A percentile compares a stretch with the other conserved stretches of the same genome.
phyloP scores from a whole-genome alignment of 37 sponge, comb jelly and placozoan species.

The Halisarca cf. caerulea region DNA sequence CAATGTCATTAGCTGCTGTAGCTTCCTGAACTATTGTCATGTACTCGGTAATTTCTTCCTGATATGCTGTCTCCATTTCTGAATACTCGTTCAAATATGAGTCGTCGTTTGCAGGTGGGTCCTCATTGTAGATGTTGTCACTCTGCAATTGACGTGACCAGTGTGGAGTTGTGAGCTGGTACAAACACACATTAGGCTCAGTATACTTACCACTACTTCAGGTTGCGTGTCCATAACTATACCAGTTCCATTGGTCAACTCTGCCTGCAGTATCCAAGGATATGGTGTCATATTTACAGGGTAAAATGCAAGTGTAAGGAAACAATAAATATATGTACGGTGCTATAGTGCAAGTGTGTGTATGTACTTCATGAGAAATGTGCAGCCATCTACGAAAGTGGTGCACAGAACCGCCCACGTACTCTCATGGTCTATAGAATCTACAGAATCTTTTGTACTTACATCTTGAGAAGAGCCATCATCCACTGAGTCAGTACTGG shows the following conservation, averaged over 20 bases:
- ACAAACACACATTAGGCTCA: background rate
- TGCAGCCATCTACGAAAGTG: no score
- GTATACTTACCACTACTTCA: background rate
- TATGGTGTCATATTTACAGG: background rate
- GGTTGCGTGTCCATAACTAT: background rate
- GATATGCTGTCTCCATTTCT: constrained; percentile 10
- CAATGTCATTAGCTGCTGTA: constrained; percentile 39
- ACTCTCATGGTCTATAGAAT: no score
- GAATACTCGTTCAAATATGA: constrained; percentile 39
- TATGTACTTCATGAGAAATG: no score
- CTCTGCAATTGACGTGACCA: background rate
- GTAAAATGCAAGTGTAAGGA: background rate
- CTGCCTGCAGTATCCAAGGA: constrained; percentile 2
- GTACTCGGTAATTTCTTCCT: constrained; percentile 22
- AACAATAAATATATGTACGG: no score
- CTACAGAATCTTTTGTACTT: no score
- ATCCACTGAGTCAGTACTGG: constrained; percentile 7
- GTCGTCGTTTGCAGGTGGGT: constrained; percentile 34
- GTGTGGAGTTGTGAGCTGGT: background rate
- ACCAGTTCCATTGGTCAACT: constrained; percentile 33
- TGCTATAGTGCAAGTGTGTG: no score
- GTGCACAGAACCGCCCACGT: no score
- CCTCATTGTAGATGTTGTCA: constrained; percentile 56
- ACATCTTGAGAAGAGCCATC: constrained; percentile 10
- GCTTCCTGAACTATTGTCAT: constrained; percentile 7